phyloP scores from a whole-genome alignment of 2,888 invertebrate genomes.

The Acronicta aceris region DNA sequence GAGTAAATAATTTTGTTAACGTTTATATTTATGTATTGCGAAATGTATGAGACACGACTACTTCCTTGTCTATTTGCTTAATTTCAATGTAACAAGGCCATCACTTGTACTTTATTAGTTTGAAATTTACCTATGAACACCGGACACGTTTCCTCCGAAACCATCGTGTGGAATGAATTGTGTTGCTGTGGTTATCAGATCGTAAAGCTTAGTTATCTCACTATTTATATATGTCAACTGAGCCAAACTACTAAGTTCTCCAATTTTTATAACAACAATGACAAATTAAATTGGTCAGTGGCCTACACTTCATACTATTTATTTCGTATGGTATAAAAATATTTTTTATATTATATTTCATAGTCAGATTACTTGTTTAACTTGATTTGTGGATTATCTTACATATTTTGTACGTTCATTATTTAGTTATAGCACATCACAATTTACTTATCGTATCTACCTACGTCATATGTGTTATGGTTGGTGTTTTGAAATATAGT shows the following conservation, averaged over 20 bases:
- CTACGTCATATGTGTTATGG: constrained; percentile 70
- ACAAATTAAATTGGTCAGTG: constrained; percentile 77
- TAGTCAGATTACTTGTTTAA: constrained; percentile 67
- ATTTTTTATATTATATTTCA: constrained; percentile 71
- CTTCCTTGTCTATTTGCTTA: constrained; percentile 70
- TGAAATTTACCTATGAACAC: constrained; percentile 67
- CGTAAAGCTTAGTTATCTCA: constrained; percentile 76
- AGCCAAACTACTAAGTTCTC: constrained; percentile 59
- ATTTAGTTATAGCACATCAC: constrained; percentile 81
- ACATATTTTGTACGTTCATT: constrained; percentile 86
- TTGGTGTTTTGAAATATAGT: constrained; percentile 63
- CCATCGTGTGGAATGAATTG: constrained; percentile 79
- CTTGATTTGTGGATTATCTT: constrained; percentile 78
- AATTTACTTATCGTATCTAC: constrained; percentile 76
- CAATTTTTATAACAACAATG: constrained; percentile 58
- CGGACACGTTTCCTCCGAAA: constrained; percentile 63
- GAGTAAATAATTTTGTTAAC: constrained; percentile 69
- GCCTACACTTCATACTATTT: constrained; percentile 77
- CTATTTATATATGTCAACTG: constrained; percentile 68
- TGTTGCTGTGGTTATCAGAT: constrained; percentile 72
- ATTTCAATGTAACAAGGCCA: constrained; percentile 81
- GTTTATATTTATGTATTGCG: constrained; percentile 66
- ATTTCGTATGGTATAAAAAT: constrained; percentile 85
- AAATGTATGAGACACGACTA: constrained; percentile 69
- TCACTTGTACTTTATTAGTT: constrained; percentile 84